Base-by-base conservation (phyloP, 2,113 vertebrate genomes). In the Gambusia holbrooki region DNA sequence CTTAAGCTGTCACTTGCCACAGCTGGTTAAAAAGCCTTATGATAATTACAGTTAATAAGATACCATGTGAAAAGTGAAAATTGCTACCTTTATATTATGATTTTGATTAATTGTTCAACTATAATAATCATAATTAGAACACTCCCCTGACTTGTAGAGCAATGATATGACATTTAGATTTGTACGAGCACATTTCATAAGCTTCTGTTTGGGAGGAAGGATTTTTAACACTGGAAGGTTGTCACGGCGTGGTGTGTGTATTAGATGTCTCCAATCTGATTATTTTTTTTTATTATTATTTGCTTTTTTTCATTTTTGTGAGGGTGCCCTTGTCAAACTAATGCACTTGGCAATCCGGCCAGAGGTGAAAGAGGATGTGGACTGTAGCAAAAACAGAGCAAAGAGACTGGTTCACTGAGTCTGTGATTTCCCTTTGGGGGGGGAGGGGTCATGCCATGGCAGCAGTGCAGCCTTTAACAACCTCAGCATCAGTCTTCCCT, bases 351-450 rank as follows among this genome's bases (percentile, higher is more conserved):
- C 84, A 84, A 90, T 86, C 69, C 82, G 63, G 83, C 83, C 83
- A 60, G 85, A 88, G 77, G 88, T 86, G 67, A 71, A 85, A 79
- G 77, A 79, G 76, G 79, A 71, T 84, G 84, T 81, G 74, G 80
- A 83, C 84, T 68, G 67, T 67, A 71, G 84, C 64, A 71, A 74
- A 74, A 88, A 76, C 85, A 85, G 78, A 73, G 85, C 74, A 54
- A 58, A 66, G 79, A 87, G 85, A 79, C 62, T 86, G 89, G 87
- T 90, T 92, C 86, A 87, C 79, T 82, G 85, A 84, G 79, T 74
- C 80, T 81, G 78, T 90, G 88, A 92, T 92, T 93, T 93, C 91
- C 92, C 88, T 82, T 79, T 82, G 71, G 86, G 86, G 77, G 79
- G 79, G 76, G 45, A 78, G 78, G 76, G 83, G 79, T 79, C 76